Conservation (phyloP, 2,797 vertebrate genomes). For the Spinibarbus caldwelli region DNA sequence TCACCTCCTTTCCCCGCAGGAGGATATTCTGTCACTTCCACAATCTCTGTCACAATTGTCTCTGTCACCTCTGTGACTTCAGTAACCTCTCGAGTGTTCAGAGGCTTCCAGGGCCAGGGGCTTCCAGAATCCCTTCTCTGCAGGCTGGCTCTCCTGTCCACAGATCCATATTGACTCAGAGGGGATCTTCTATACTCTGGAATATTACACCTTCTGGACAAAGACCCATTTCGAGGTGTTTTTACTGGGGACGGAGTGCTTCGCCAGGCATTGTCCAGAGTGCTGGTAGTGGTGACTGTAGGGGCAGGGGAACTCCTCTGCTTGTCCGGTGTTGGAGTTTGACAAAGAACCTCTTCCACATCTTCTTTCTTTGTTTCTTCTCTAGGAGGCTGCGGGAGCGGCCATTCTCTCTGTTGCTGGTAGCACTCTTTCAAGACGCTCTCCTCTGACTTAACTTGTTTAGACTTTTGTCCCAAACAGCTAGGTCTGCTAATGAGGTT, state of each 20-base stretch:
- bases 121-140: constrained; percentile 73
- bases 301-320: constrained; percentile 77
- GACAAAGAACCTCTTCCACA: constrained; percentile 51
- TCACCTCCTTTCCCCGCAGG: constrained; percentile 80
- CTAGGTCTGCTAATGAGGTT: constrained; percentile 85
- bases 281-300: constrained; percentile 76
- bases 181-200: constrained; percentile 75
- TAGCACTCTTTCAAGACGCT: constrained; percentile 83
- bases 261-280: constrained; percentile 82
- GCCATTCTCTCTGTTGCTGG: constrained; percentile 76
- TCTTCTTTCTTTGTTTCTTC: constrained; percentile 62
- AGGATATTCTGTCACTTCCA: constrained; percentile 85
- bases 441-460: constrained; percentile 79
- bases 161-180: constrained; percentile 64
- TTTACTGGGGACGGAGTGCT: constrained; percentile 73
- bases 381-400: constrained; percentile 66
- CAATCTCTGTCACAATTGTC: constrained; percentile 87
- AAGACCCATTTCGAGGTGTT: constrained; percentile 75
- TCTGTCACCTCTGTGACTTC: constrained; percentile 91
- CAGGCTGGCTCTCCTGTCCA: constrained; percentile 52
- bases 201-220: constrained; percentile 71
- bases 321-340: constrained; percentile 72
- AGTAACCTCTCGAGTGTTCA: constrained; percentile 82
- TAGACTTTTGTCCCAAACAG: constrained; percentile 86
- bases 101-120: constrained; percentile 83